Conservation (phyloP, 2,888 invertebrate genomes). For the Hirtodrosophila duncani region DNA sequence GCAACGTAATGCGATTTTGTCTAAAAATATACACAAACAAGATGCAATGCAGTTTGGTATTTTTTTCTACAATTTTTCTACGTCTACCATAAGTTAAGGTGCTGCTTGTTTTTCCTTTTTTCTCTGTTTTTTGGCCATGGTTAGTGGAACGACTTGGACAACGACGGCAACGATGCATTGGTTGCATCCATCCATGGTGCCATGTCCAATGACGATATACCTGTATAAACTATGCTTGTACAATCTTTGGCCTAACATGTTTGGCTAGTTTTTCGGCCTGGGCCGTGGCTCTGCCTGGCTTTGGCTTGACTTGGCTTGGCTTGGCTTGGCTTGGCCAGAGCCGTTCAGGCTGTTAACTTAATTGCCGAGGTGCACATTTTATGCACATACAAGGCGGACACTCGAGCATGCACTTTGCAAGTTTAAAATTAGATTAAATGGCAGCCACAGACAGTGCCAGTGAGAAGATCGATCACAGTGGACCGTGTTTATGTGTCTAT, state of each 20-base stretch:
- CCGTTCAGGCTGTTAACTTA: constrained; percentile 50
- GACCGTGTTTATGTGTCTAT: no score
- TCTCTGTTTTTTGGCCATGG: constrained; percentile 63
- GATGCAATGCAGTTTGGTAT: constrained; percentile 21
- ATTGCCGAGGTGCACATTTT: constrained; percentile 45
- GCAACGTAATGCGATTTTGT: constrained; percentile 54
- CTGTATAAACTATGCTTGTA: constrained; percentile 13
- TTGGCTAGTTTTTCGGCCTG: constrained; percentile 49
- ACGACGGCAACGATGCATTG: constrained; percentile 23
- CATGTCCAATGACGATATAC: no score
- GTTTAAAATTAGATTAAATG: constrained; percentile 66
- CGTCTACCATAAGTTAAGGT: constrained; percentile 21
- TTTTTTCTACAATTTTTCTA: constrained; percentile 56
- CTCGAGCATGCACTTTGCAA: constrained; percentile 50
- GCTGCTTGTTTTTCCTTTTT: constrained; percentile 26
- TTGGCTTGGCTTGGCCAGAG: no score
- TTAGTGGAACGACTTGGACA: constrained; percentile 46
- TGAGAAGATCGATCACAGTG: constrained; percentile 1
- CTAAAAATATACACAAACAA: constrained; percentile 57
- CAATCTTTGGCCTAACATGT: constrained; percentile 55
- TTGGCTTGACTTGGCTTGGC: neutral
- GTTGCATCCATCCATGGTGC: no score
- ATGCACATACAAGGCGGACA: constrained; percentile 41
- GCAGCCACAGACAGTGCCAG: constrained; percentile 19
- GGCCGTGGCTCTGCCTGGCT: neutral